Evolutionary conservation across 2,797 vertebrate genomes (phyloP).

Genomic region (Ptychobarbus kaznakovi): DNA sequence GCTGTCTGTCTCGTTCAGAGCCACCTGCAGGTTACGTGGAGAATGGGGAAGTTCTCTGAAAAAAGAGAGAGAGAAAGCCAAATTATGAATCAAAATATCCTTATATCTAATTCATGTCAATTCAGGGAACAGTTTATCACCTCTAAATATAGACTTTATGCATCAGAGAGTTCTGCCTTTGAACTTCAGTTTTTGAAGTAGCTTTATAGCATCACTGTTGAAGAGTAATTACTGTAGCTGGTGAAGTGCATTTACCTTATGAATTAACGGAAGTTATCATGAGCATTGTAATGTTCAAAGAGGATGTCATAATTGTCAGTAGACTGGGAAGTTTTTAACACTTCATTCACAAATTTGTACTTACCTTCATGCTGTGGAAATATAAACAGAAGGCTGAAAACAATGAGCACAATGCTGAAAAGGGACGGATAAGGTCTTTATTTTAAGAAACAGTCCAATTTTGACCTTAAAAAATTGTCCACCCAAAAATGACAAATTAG

Average conservation of each 20-base stretch:
- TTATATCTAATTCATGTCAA: too few species aligned
- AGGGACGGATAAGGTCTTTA: not conserved
- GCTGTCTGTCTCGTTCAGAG: constrained; percentile 83
- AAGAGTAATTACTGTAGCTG: too few species aligned
- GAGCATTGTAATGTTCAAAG: not conserved
- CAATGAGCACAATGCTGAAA: not conserved
- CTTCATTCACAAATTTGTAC: not conserved
- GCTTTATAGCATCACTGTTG: too few species aligned
- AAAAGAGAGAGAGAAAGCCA: constrained; percentile 23
- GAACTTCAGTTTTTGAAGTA: too few species aligned
- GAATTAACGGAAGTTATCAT: not conserved
- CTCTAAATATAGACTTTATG: not conserved
- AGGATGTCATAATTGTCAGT: not conserved
- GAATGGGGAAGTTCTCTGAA: constrained; percentile 92
- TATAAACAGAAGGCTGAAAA: not conserved
- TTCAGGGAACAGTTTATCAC: too few species aligned
- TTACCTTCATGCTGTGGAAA: not conserved
- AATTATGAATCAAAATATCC: not conserved
- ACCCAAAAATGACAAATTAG: not conserved
- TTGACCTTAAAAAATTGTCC: not conserved
- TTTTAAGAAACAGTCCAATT: not conserved
- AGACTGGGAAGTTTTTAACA: not conserved
- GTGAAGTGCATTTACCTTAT: too few species aligned
- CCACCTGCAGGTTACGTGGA: constrained; percentile 89
- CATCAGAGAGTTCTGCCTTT: not conserved